Conservation (phyloP, 2,888 invertebrate species). For the Drosophila koepferae region DNA sequence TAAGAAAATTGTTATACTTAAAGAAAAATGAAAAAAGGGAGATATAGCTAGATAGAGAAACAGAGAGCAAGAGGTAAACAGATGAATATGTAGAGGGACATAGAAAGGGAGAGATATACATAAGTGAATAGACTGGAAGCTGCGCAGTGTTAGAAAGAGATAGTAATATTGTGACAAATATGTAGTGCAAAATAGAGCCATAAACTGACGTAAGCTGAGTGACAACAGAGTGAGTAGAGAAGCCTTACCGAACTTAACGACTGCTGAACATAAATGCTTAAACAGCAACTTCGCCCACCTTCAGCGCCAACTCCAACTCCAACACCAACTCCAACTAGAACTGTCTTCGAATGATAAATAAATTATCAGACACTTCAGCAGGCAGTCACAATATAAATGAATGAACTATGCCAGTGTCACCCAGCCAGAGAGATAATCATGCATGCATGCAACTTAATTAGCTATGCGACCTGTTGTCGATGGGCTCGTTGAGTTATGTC, state of each 20-base stretch:
- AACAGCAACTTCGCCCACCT: not conserved
- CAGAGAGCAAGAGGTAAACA: not conserved
- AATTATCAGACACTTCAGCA: slow-evolving; percentile 48
- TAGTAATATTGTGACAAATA: no score
- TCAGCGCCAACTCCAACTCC: not conserved
- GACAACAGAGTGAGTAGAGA: not conserved
- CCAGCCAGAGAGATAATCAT: slow-evolving; percentile 27
- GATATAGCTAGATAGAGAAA: not conserved
- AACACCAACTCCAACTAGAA: not conserved
- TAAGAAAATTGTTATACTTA: not conserved
- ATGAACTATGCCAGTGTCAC: slow-evolving; percentile 38
- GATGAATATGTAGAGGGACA: not conserved
- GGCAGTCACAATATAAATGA: slow-evolving; percentile 16
- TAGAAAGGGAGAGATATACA: not conserved
- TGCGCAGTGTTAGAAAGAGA: not conserved
- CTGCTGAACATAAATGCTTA: slow-evolving; percentile 36
- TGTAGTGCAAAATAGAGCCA: not conserved
- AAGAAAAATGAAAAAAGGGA: not conserved
- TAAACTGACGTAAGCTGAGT: no score
- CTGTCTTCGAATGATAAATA: slow-evolving; percentile 47
- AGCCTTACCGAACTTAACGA: slow-evolving; percentile 4
- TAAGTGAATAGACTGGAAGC: not conserved
- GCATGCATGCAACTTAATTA: slow-evolving; percentile 60
- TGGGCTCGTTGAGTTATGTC: slow-evolving; percentile 11
- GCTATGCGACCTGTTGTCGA: slow-evolving; percentile 44